Conservation (phyloP, 2,113 vertebrate species). For the Megaleporinus macrocephalus region DNA sequence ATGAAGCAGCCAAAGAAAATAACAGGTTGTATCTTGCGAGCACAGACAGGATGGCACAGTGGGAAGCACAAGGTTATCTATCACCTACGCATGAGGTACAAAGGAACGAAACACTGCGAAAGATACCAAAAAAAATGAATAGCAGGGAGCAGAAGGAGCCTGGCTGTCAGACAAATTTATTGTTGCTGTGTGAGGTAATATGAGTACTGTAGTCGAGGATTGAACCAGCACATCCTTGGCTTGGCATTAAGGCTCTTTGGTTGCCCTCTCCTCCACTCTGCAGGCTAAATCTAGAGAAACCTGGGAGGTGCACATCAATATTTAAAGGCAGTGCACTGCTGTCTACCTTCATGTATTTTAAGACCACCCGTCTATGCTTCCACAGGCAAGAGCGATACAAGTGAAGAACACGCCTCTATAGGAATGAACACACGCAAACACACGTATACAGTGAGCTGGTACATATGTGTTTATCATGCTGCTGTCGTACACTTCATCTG, state of each 20-base stretch:
- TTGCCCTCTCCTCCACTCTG: background rate
- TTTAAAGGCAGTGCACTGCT: background rate
- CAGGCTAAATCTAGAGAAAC: background rate
- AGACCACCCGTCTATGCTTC: background rate
- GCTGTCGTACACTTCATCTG: background rate
- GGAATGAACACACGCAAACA: background rate
- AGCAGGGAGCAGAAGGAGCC: background rate
- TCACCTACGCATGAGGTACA: background rate
- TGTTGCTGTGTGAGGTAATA: background rate
- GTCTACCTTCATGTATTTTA: background rate
- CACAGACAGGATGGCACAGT: background rate
- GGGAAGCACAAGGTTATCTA: slow-evolving; percentile 10
- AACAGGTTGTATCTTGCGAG: background rate
- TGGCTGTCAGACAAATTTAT: background rate
- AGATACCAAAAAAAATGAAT: background rate
- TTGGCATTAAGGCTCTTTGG: slow-evolving; percentile 5
- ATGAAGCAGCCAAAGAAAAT: background rate
- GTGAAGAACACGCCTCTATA: background rate
- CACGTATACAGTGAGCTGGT: background rate
- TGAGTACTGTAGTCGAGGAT: background rate
- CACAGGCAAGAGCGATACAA: background rate
- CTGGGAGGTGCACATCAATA: slow-evolving; percentile 1
- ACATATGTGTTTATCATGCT: background rate
- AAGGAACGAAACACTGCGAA: background rate
- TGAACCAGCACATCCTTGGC: background rate